These are phyloP conservation scores for Drosophila antonietae DNA, from an alignment of 2,888 invertebrate species.

Conservation along the genomic window DNA sequence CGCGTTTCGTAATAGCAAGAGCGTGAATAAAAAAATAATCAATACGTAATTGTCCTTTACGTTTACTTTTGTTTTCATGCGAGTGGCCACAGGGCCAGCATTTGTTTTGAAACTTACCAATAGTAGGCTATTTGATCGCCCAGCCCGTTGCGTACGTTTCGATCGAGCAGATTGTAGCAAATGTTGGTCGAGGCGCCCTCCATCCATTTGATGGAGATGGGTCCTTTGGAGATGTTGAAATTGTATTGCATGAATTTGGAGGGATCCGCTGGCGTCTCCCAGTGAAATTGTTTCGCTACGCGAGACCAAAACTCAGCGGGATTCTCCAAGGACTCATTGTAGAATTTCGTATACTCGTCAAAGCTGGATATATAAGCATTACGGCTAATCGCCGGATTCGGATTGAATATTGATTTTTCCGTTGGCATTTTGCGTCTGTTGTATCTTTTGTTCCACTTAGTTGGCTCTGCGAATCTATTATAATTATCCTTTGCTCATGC, in stretches of 20 bases:
- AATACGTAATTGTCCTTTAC: constrained; percentile 48
- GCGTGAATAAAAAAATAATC: constrained; percentile 43
- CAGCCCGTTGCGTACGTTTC: constrained; percentile 94
- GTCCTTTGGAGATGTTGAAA: constrained; percentile 95
- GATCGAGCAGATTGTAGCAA: constrained; percentile 97
- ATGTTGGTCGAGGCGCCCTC: constrained; percentile 97
- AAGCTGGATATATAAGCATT: constrained; percentile 89
- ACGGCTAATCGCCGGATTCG: constrained; percentile 86
- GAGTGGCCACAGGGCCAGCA: constrained; percentile 30
- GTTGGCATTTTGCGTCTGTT: constrained; percentile 85
- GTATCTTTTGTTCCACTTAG: constrained; percentile 13
- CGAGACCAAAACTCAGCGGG: constrained; percentile 97
- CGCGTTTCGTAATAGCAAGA: constrained; percentile 55
- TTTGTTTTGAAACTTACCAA: constrained; percentile 89
- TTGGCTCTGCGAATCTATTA: constrained; percentile 23
- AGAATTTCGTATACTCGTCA: constrained; percentile 92
- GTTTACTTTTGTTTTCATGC: constrained; percentile 65
- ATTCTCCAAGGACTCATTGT: constrained; percentile 93
- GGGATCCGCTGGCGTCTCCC: constrained; percentile 91
- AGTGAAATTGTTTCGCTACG: constrained; percentile 96
- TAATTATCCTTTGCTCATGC: constrained; percentile 56
- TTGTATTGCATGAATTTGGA: constrained; percentile 95
- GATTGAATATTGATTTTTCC: constrained; percentile 87
- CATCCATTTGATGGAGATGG: constrained; percentile 97
- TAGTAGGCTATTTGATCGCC: constrained; percentile 97